Percentiles rank a stretch among this genome's conserved stretches.
Evolutionary conservation across 2,797 vertebrate species (phyloP).

Genomic region (Apogon talboti): DNA sequence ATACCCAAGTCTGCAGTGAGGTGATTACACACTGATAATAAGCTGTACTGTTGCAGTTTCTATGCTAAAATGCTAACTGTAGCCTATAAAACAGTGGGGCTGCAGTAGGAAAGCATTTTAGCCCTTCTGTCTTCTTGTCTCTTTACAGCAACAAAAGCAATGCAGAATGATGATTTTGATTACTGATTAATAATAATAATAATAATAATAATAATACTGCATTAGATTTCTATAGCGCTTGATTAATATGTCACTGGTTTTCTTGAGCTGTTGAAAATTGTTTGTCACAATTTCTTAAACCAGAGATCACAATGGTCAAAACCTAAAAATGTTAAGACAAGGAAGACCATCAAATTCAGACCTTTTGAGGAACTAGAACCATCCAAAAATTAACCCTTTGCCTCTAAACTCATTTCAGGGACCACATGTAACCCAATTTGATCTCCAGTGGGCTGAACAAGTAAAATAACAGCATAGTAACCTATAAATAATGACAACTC

Average conservation of each 20-base stretch:
- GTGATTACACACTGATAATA: constrained; percentile 61
- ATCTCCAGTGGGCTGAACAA: neutral
- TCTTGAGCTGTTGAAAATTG: neutral
- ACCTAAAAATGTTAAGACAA: neutral
- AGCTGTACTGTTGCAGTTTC: neutral
- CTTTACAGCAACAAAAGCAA: neutral
- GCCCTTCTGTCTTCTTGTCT: neutral
- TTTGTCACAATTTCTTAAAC: neutral
- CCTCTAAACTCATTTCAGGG: too few relatives aligned
- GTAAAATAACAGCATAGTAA: too few relatives aligned
- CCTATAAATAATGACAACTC: too few relatives aligned
- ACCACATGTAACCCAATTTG: neutral
- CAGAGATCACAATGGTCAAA: neutral
- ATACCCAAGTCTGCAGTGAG: constrained; percentile 88
- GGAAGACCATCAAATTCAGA: neutral
- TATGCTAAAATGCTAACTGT: neutral
- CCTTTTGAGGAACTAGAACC: neutral
- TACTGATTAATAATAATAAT: neutral
- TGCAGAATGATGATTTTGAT: neutral
- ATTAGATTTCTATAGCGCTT: too few relatives aligned
- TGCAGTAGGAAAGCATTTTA: neutral
- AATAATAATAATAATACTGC: too few relatives aligned
- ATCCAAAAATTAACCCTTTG: too few relatives aligned
- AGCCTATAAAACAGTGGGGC: neutral
- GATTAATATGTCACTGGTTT: neutral